phyloP scores from a whole-genome alignment of 2,113 vertebrate species.

The Micromys minutus region DNA sequence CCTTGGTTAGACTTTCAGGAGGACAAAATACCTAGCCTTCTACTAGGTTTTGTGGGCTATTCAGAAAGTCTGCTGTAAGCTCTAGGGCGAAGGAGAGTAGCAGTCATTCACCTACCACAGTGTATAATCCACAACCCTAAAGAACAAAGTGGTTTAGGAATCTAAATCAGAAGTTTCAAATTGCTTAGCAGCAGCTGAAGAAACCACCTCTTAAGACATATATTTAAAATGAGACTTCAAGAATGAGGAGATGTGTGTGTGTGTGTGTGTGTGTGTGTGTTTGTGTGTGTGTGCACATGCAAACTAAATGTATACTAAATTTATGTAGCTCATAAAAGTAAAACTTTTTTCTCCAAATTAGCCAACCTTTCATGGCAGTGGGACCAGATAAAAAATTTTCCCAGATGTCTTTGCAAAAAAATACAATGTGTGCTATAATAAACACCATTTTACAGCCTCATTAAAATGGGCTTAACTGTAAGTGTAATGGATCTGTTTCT shows the following conservation, averaged over 20 bases:
- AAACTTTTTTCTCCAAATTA: conserved; percentile 50
- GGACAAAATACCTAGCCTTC: too few species aligned
- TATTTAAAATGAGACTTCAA: background rate
- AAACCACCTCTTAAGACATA: background rate
- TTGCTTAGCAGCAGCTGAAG: background rate
- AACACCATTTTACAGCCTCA: conserved; percentile 57
- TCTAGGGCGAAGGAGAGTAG: background rate
- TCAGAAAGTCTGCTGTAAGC: background rate
- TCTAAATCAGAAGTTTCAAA: background rate
- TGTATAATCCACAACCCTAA: background rate
- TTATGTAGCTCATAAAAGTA: conserved; percentile 65
- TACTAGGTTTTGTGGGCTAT: background rate
- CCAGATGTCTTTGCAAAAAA: conserved; percentile 66
- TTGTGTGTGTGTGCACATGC: background rate
- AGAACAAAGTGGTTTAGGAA: background rate
- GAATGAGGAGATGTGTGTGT: background rate
- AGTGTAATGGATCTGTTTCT: conserved; percentile 59
- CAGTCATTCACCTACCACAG: background rate
- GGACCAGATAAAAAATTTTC: conserved; percentile 61
- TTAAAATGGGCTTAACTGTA: conserved; percentile 58
- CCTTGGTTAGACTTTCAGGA: background rate
- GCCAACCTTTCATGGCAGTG: background rate
- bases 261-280: too few species aligned
- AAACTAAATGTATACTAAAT: conserved; percentile 28
- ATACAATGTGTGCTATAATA: conserved; percentile 54